Percentiles rank a stretch among this genome's conserved stretches.
Conservation (phyloP, 2,888 invertebrate genomes). For the Adelognathus sp. region DNA sequence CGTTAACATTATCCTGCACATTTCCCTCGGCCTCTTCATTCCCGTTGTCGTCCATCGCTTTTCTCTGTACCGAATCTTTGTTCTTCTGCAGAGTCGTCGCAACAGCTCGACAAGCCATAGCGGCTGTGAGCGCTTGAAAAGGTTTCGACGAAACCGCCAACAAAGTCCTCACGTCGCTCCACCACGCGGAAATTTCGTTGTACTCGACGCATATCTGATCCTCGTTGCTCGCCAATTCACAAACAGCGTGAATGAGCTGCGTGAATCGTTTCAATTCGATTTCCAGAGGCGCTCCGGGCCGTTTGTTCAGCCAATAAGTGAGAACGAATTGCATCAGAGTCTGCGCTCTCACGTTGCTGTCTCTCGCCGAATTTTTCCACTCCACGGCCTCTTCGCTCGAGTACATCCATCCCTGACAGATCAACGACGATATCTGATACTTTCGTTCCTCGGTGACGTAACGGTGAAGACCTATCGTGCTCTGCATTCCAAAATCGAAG, state of each 20-base stretch:
- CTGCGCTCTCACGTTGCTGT: constrained; percentile 84
- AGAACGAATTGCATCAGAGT: constrained; percentile 88
- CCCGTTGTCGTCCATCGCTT: constrained; percentile 65
- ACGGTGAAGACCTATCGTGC: constrained; percentile 79
- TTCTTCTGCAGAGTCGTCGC: constrained; percentile 83
- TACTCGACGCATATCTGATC: constrained; percentile 84
- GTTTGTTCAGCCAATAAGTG: constrained; percentile 86
- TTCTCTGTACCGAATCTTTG: constrained; percentile 71
- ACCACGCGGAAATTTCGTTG: constrained; percentile 90
- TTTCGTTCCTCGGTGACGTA: constrained; percentile 78
- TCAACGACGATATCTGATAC: constrained; percentile 80
- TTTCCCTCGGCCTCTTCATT: constrained; percentile 64
- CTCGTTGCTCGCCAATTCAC: constrained; percentile 84
- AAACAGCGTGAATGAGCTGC: constrained; percentile 85
- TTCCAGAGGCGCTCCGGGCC: constrained; percentile 81
- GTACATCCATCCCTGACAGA: constrained; percentile 80
- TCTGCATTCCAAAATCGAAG: constrained; percentile 75
- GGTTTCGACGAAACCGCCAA: constrained; percentile 89
- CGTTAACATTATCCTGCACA: constrained; percentile 56
- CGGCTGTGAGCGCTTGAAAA: constrained; percentile 90
- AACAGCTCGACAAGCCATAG: constrained; percentile 91
- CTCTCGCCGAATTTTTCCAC: constrained; percentile 79
- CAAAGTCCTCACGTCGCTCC: constrained; percentile 89
- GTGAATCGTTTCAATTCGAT: constrained; percentile 88
- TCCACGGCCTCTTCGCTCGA: constrained; percentile 75